Conservation (phyloP, 2,113 vertebrate genomes). For the Trogon surrucura region DNA sequence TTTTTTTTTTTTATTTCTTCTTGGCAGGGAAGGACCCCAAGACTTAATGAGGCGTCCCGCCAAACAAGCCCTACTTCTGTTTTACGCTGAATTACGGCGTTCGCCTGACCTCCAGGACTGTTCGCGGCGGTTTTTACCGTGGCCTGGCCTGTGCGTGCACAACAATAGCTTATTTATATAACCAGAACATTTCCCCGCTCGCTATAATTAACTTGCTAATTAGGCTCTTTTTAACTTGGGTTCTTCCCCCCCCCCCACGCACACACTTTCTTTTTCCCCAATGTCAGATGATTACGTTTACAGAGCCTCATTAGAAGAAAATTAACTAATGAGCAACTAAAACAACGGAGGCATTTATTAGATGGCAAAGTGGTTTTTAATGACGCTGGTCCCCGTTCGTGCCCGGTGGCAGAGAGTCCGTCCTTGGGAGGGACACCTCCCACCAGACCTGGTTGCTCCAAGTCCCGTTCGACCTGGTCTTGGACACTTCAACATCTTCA, state of each 20-base stretch:
- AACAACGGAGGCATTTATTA: conserved; percentile 61
- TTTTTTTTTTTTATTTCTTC: neutral
- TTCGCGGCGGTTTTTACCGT: neutral
- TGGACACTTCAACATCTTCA: too few relatives aligned
- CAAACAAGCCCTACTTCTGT: conserved; percentile 37
- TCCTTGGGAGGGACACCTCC: neutral
- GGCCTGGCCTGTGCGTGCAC: conserved; percentile 35
- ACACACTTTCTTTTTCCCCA: neutral
- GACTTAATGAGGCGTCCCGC: conserved; percentile 54
- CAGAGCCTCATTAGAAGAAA: conserved; percentile 71
- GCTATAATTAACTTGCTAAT: conserved; percentile 80
- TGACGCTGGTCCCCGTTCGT: fast-evolving
- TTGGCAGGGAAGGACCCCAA: neutral
- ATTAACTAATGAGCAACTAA: conserved; percentile 71
- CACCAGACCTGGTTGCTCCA: too few relatives aligned
- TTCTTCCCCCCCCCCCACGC: neutral
- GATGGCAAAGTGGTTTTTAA: neutral
- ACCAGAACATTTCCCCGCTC: conserved; percentile 47
- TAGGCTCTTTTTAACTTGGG: conserved; percentile 68
- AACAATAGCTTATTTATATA: conserved; percentile 75
- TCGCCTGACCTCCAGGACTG: conserved; percentile 50
- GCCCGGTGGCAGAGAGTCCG: neutral
- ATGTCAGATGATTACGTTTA: conserved; percentile 64
- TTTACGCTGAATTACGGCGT: conserved; percentile 5
- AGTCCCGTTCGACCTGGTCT: too few relatives aligned